phyloP scores from a whole-genome alignment of 2,888 invertebrate species.

The Dryobota labecula region DNA sequence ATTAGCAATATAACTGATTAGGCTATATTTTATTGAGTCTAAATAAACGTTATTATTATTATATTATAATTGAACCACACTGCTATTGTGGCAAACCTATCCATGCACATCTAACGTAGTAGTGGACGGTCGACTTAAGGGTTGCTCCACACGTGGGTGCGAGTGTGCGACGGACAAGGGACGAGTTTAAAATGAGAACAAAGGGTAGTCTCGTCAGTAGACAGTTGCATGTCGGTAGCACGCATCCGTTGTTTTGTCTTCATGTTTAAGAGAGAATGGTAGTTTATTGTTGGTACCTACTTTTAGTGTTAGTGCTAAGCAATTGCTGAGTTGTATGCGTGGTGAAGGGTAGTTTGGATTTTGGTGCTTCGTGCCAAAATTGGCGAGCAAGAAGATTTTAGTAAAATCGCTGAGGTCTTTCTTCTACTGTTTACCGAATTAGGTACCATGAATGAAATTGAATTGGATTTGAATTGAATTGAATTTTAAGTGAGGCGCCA shows the following conservation, averaged over 20 bases:
- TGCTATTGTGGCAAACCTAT: not conserved
- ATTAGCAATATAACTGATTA: too few relatives aligned
- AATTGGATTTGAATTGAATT: too few relatives aligned
- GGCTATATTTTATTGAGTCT: too few relatives aligned
- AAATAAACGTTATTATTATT: too few relatives aligned
- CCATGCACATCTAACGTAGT: not conserved
- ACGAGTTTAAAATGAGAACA: conserved; percentile 29
- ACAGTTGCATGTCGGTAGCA: conserved; percentile 1
- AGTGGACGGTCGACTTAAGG: conserved; percentile 2
- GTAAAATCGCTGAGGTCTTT: not conserved
- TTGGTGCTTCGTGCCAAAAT: not conserved
- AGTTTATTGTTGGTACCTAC: not conserved
- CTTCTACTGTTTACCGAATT: not conserved
- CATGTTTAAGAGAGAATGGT: not conserved
- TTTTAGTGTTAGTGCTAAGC: too few relatives aligned
- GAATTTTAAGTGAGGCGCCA: too few relatives aligned
- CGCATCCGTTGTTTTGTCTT: not conserved
- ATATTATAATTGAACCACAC: too few relatives aligned
- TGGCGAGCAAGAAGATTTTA: not conserved
- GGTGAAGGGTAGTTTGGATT: not conserved
- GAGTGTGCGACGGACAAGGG: not conserved
- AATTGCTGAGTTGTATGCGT: not conserved
- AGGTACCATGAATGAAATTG: too few relatives aligned
- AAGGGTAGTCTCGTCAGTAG: not conserved
- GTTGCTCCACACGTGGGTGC: conserved; percentile 10